Evolutionary conservation across 2,888 invertebrate species (phyloP), one percentile per base, ranked within the genome.

Genomic region (Idaea dimidiata): DNA sequence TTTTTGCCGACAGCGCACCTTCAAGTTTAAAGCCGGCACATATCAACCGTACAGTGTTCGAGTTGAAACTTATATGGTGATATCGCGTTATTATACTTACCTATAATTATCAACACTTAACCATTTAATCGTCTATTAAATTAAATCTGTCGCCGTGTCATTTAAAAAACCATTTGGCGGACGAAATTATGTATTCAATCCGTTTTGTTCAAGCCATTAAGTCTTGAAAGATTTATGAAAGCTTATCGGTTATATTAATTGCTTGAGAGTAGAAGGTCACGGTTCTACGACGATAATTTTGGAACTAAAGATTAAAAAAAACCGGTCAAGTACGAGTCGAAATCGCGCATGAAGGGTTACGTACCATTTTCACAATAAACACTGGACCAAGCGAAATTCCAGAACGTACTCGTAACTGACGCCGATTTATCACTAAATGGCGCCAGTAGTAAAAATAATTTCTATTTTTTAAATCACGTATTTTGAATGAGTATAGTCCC

Each of bases 1-100:
- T 71, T 71, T 71, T 71, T 69, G 66, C 64, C 17, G 64, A 61
- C 62, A 59, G 43, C 60, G 56, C 65, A 62, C 61, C 68, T 65
- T 67, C 66, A 61, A 59, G 61, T 60, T 54, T 24, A 54, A 57
- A 62, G 64, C 58, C 60, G 60, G 62, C 59, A 53, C 53, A 59
- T 53, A 54, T 33, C 16, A 54, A 55, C 16, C 54, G 4, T 17
- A 17, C 54, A 16, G 56, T 16, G 17, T 33, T 31, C 16, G 58
- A 18, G 17, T 57, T 57, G 32, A 1, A 58, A 33, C 33, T 14
- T 16, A 18, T 56, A 14, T 17, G 17, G 17, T 16, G n/a, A 16
- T 54, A 56, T 56, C 17, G 56, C 54, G n/a, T 54, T 54, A 56
- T 56, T 56, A 18, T 56, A 17, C 56, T 17, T 17, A n/a, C 7